Conservation (phyloP, 1,140 invertebrate genomes). For the Oryctes rhinoceros region DNA sequence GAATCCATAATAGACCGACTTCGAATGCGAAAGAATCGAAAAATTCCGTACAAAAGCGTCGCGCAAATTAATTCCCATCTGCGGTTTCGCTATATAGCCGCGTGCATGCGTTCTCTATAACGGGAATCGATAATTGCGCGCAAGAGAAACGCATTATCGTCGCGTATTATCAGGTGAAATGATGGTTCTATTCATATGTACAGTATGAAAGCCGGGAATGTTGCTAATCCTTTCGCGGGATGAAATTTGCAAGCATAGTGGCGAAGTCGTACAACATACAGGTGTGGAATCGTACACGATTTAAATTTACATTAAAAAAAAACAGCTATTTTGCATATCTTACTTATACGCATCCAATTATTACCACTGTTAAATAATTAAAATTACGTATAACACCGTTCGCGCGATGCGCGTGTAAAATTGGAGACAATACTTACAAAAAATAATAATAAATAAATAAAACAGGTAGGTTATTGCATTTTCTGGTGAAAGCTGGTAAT, state of each 20-base stretch:
- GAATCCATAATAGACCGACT: not conserved
- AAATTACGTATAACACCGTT: too few species aligned
- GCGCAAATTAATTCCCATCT: constrained; percentile 12
- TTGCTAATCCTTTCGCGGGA: not conserved
- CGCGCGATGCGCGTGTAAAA: too few species aligned
- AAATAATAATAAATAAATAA: too few species aligned
- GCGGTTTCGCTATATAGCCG: not conserved
- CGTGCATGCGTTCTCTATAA: constrained; percentile 1
- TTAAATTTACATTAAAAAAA: not conserved
- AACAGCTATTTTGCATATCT: not conserved
- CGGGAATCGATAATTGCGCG: constrained; percentile 7
- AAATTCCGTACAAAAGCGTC: not conserved
- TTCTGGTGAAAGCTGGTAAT: too few species aligned
- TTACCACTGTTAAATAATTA: too few species aligned
- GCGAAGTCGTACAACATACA: not conserved
- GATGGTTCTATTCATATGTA: constrained; percentile 10
- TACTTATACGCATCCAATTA: too few species aligned
- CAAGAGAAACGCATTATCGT: not conserved
- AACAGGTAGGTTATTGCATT: too few species aligned
- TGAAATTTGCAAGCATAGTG: not conserved
- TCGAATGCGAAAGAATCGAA: not conserved
- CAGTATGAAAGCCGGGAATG: not conserved
- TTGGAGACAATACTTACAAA: too few species aligned
- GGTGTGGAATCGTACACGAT: not conserved
- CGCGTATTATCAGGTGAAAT: constrained; percentile 17